These are phyloP conservation scores for Drosophila triauraria DNA, from an alignment of 1,140 invertebrate species.

Conservation along the genomic window DNA sequence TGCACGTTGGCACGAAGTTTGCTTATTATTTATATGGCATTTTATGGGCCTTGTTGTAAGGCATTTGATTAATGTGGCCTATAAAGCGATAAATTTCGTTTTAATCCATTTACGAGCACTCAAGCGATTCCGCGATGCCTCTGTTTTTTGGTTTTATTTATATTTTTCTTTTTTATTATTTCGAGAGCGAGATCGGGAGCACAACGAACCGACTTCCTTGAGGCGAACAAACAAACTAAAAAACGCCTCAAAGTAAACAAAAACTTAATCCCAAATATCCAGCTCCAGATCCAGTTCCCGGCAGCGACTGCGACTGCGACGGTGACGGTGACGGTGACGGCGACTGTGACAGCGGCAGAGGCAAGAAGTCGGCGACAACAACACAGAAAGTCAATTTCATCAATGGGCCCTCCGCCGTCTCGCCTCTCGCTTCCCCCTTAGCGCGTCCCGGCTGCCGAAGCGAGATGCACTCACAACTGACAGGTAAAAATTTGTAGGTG, in stretches of 20 bases:
- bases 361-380: conserved; percentile 77
- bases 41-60: conserved; percentile 64
- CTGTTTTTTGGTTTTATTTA: conserved; percentile 21
- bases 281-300: conserved; percentile 58
- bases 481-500: conserved; percentile 82
- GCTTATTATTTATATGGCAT: conserved; percentile 65
- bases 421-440: conserved; percentile 13
- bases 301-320: conserved; percentile 10
- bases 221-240: conserved; percentile 83
- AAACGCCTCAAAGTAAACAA: conserved; percentile 82
- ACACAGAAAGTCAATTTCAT: conserved; percentile 85
- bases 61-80: conserved; percentile 65
- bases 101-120: conserved; percentile 79
- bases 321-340: background rate
- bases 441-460: conserved; percentile 3
- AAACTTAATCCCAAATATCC: conserved; percentile 84
- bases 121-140: conserved; percentile 45
- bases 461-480: conserved; percentile 44
- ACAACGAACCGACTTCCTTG: conserved; percentile 79
- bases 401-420: conserved; percentile 65
- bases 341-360: conserved; percentile 23
- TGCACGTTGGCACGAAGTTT: conserved; percentile 51
- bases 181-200: conserved; percentile 29
- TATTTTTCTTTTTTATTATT: conserved; percentile 18
- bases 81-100: conserved; percentile 66